Evolutionary conservation across 1,140 invertebrate genomes (phyloP).

Genomic region (Zaprionus tsacasi): DNA sequence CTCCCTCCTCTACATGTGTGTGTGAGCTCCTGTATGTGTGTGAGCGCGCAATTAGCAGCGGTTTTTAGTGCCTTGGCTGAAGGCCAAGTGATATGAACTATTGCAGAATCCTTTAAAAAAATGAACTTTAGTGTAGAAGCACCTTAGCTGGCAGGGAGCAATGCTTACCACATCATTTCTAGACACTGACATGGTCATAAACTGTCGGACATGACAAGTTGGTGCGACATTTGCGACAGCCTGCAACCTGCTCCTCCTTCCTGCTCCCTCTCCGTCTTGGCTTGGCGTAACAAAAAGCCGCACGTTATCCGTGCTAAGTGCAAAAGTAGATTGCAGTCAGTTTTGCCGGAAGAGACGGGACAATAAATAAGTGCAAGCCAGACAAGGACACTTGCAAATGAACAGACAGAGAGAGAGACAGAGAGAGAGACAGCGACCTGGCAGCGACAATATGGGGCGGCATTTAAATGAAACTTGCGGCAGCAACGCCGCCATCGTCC

Average conservation of each 20-base stretch:
- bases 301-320: slow-evolving; percentile 77
- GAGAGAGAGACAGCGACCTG: neutral
- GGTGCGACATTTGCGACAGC: slow-evolving; percentile 78
- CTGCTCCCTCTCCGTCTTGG: neutral
- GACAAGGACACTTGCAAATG: slow-evolving; percentile 43
- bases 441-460: slow-evolving; percentile 13
- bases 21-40: slow-evolving; percentile 30
- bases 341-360: slow-evolving; percentile 4
- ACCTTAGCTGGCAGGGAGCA: neutral
- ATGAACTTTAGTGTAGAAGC: slow-evolving; percentile 61
- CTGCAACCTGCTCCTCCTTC: slow-evolving; percentile 38
- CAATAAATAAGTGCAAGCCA: slow-evolving; percentile 43
- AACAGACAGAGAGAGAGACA: neutral
- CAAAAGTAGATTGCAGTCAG: slow-evolving; percentile 77
- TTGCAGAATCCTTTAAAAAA: slow-evolving; percentile 64
- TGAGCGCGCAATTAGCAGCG: slow-evolving; percentile 70
- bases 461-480: slow-evolving; percentile 55
- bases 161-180: slow-evolving; percentile 45
- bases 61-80: slow-evolving; percentile 71
- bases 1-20: slow-evolving; percentile 1
- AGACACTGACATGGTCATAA: slow-evolving; percentile 74
- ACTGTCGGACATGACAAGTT: slow-evolving; percentile 82
- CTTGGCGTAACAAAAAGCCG: slow-evolving; percentile 72
- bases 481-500: slow-evolving; percentile 34
- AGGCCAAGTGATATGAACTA: slow-evolving; percentile 75